phyloP scores from a whole-genome alignment of 2,113 vertebrate species.

The Scophthalmus maximus region DNA sequence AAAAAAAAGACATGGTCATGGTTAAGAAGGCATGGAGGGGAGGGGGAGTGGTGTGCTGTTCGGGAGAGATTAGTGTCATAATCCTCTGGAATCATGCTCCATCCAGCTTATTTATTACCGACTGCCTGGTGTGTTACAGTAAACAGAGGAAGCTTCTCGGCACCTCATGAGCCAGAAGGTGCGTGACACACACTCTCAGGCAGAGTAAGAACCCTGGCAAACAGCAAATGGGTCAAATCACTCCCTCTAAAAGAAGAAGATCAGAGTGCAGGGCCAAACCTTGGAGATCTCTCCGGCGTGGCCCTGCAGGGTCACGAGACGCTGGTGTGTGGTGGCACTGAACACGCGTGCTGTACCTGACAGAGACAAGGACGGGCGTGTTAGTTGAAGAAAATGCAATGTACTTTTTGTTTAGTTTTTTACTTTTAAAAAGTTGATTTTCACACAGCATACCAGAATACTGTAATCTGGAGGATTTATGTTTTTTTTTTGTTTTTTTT shows the following conservation, averaged over 20 bases:
- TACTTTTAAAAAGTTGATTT: not conserved
- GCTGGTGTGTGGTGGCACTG: conserved; percentile 84
- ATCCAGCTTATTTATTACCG: conserved; percentile 50
- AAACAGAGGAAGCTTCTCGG: conserved; percentile 28
- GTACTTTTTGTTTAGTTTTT: no score
- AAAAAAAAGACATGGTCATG: conserved; percentile 3
- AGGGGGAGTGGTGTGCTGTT: conserved; percentile 49
- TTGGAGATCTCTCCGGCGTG: conserved; percentile 94
- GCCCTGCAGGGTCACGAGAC: conserved; percentile 88
- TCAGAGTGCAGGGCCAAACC: conserved; percentile 77
- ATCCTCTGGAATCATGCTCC: conserved; percentile 60
- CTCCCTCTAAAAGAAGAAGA: no score
- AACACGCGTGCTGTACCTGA: conserved; percentile 91
- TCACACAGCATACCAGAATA: not conserved
- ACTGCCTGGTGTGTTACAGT: conserved; percentile 51
- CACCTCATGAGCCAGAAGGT: conserved; percentile 9
- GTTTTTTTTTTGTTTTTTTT: no score
- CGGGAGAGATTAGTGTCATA: conserved; percentile 63
- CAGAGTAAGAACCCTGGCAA: not conserved
- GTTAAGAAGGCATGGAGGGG: conserved; percentile 26
- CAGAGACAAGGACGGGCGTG: conserved; percentile 12
- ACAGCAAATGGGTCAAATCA: conserved; percentile 22
- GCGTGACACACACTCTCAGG: conserved; percentile 5
- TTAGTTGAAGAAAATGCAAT: not conserved
- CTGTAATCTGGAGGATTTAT: not conserved